Percentiles rank a stretch among this genome's conserved stretches.
phyloP scores from a whole-genome alignment of 2,888 invertebrate genomes.

The Malthinus flaveolus region DNA sequence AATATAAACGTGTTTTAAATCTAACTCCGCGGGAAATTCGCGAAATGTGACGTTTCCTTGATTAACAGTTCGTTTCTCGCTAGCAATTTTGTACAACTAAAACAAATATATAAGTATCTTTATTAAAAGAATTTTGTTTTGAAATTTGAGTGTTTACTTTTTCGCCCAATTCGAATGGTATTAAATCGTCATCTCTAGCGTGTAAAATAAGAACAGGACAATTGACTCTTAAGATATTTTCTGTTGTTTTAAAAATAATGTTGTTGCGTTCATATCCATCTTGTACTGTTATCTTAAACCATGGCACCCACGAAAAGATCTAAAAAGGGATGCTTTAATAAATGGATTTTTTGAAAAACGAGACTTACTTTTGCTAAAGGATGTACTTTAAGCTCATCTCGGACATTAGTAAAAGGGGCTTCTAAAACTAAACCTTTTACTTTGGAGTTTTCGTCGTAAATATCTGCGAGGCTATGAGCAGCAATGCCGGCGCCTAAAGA shows the following conservation, averaged over 20 bases:
- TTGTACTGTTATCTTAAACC: constrained; percentile 44
- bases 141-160: constrained; percentile 33
- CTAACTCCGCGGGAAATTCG: constrained; percentile 66
- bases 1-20: constrained; percentile 86
- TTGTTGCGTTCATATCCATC: constrained; percentile 44
- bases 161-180: constrained; percentile 43
- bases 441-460: constrained; percentile 30
- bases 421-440: constrained; percentile 45
- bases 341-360: not conserved
- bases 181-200: constrained; percentile 45
- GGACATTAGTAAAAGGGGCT: constrained; percentile 45
- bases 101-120: too few relatives aligned
- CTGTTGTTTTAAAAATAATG: constrained; percentile 43
- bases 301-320: constrained; percentile 47
- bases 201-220: constrained; percentile 49
- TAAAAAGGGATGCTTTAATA: constrained; percentile 28
- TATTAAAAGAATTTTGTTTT: not conserved
- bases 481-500: constrained; percentile 48
- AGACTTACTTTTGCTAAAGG: constrained; percentile 10
- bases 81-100: constrained; percentile 68
- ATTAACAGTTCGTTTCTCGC: constrained; percentile 60
- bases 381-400: constrained; percentile 37
- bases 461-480: constrained; percentile 39
- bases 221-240: constrained; percentile 42
- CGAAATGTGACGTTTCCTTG: constrained; percentile 71